Percentiles rank a stretch among this genome's conserved stretches.
These are phyloP conservation scores for Oxyura jamaicensis DNA, from an alignment of 2,113 vertebrate species.

Conservation along the genomic window DNA sequence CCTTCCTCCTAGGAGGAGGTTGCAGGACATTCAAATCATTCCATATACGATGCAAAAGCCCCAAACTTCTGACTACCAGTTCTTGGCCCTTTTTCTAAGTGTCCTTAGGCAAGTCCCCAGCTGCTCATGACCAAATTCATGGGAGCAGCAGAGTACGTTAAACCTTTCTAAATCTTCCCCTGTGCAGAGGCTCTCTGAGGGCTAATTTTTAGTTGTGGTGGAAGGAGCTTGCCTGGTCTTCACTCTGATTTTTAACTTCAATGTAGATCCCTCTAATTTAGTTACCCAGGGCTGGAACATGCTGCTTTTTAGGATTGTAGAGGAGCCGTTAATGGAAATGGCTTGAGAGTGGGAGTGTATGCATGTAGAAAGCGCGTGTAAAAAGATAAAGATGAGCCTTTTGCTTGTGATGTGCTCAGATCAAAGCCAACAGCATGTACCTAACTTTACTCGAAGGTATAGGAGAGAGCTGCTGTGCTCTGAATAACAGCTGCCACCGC, in stretches of 20 bases:
- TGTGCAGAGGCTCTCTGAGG: neutral
- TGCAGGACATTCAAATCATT: neutral
- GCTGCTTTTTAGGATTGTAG: neutral
- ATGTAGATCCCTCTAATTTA: neutral
- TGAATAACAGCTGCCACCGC: neutral
- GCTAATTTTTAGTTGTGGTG: neutral
- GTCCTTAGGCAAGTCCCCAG: neutral
- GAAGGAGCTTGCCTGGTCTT: neutral
- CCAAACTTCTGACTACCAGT: neutral
- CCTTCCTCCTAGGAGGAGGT: neutral
- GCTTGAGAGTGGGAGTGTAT: neutral
- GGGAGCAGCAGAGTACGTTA: neutral
- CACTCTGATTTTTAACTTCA: neutral
- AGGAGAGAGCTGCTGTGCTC: neutral
- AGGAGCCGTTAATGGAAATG: neutral
- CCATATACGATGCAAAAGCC: no score
- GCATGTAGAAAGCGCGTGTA: neutral
- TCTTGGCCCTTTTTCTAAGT: neutral
- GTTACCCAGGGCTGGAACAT: neutral
- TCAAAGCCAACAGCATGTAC: no score
- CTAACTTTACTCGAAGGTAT: neutral
- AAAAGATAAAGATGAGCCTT: neutral
- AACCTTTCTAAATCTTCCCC: fast-evolving
- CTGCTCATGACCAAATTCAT: neutral
- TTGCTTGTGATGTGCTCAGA: neutral